Conservation (phyloP, 1,140 invertebrate genomes). For the Cydia splendana region DNA sequence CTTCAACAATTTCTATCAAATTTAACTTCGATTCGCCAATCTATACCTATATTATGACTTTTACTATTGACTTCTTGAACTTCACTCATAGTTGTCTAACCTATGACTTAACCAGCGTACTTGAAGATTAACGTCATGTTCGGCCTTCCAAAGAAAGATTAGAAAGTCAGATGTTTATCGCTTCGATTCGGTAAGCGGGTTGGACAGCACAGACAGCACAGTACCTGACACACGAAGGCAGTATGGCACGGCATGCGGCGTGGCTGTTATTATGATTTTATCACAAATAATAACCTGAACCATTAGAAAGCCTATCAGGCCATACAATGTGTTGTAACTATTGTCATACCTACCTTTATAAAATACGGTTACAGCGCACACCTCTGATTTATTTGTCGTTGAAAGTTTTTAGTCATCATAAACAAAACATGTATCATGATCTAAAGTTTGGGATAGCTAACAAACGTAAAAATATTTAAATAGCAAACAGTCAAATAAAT, state of each 20-base stretch:
- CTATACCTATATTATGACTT: neutral
- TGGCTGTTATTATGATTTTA: slow-evolving; percentile 50
- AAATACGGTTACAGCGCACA: neutral
- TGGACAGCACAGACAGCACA: slow-evolving; percentile 20
- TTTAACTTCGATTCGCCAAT: too few relatives aligned
- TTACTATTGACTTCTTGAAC: slow-evolving; percentile 13
- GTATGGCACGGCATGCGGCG: slow-evolving; percentile 30
- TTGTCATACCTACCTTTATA: slow-evolving; percentile 36
- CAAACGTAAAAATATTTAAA: neutral
- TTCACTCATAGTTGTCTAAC: neutral
- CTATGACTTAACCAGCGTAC: slow-evolving; percentile 12
- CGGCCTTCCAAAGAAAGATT: slow-evolving; percentile 45
- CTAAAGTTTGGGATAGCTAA: neutral
- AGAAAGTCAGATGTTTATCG: slow-evolving; percentile 45
- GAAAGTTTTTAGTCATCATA: neutral
- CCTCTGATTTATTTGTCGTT: neutral
- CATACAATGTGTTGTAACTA: slow-evolving; percentile 43
- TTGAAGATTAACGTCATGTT: slow-evolving; percentile 48
- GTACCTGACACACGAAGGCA: slow-evolving; percentile 20
- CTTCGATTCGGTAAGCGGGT: slow-evolving; percentile 27
- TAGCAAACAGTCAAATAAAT: neutral
- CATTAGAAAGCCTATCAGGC: slow-evolving; percentile 49
- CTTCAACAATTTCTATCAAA: too few relatives aligned
- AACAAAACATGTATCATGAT: neutral
- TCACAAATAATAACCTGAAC: slow-evolving; percentile 49